Base-by-base conservation (phyloP, 1,140 invertebrate species). In the Ostrea edulis region DNA sequence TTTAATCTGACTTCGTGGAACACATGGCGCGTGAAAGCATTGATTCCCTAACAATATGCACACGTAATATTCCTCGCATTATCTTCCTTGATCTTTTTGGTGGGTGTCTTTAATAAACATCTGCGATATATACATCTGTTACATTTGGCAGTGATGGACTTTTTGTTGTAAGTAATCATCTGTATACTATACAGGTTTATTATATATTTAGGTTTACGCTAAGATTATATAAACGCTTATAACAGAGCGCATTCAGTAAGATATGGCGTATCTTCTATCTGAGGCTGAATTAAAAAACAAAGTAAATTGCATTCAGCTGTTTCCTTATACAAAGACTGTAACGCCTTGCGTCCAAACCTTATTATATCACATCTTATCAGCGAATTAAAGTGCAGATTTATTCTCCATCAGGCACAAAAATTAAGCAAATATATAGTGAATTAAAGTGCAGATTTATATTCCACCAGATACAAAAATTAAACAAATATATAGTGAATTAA, bases 91-190 rank as follows among this genome's bases (percentile, higher is more conserved):
- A 77, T 77, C 68, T 77, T 77, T 62, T 77, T 77, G 68, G 68
- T 77, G 68, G 68, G 25, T 77, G 68, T 35, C 65, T 77, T 35
- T 25, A 35, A 77, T 77, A 77, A 22, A 77, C 68, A 77, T 77
- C 68, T 77, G 68, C 17, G 25, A 77, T 35, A 77, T 77, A 29
- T 77, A 62, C 55, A 62, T 17, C 55, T 62, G 55, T 62, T 62
- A 17, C 12, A 20, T 62, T 62, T 62, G 5, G 55, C 55, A 62
- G 14, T 62, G 14, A n/a, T 77, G 22, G 0, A 68, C 14, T 35
- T 11, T 77, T 77, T 77, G 68, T 35, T 29, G 25, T 77, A 22
- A 77, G 29, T 77, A 77, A 77, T 11, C 68, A 29, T 9, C 29
- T 14, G 29, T 77, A 25, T 35, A 77, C 12, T 77, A 25, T 35